Conservation (phyloP, 2,888 invertebrate genomes). For the Uropetala carovei region DNA sequence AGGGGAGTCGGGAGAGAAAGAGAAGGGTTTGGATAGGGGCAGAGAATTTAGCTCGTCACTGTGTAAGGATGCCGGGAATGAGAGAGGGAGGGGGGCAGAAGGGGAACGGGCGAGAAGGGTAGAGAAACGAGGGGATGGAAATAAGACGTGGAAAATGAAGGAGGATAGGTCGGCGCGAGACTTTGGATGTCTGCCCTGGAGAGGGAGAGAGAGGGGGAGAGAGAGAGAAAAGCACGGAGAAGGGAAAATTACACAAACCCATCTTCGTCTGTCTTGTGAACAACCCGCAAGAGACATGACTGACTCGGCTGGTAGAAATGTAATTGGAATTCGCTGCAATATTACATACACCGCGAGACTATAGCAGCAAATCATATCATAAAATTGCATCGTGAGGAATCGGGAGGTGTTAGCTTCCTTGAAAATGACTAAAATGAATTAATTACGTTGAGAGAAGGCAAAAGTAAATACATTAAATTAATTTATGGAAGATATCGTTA, state of each 20-base stretch:
- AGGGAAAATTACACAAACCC: slow-evolving; percentile 22
- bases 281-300: slow-evolving; percentile 12
- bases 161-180: background rate
- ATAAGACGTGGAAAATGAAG: slow-evolving; percentile 52
- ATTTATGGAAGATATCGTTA: too few species aligned
- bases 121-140: slow-evolving; percentile 20
- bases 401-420: background rate
- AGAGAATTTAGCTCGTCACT: background rate
- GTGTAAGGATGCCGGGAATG: background rate
- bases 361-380: too few species aligned
- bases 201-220: background rate
- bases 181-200: background rate
- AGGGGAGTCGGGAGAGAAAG: background rate
- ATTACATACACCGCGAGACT: background rate
- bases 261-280: slow-evolving; percentile 24
- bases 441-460: background rate
- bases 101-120: background rate
- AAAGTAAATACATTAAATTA: too few species aligned
- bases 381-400: too few species aligned
- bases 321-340: slow-evolving; percentile 3
- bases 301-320: background rate
- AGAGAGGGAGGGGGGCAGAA: background rate
- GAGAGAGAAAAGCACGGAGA: background rate
- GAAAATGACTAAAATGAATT: background rate
- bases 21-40: background rate